Base-by-base conservation (phyloP, 2,797 vertebrate genomes). In the Microhierax caerulescens region DNA sequence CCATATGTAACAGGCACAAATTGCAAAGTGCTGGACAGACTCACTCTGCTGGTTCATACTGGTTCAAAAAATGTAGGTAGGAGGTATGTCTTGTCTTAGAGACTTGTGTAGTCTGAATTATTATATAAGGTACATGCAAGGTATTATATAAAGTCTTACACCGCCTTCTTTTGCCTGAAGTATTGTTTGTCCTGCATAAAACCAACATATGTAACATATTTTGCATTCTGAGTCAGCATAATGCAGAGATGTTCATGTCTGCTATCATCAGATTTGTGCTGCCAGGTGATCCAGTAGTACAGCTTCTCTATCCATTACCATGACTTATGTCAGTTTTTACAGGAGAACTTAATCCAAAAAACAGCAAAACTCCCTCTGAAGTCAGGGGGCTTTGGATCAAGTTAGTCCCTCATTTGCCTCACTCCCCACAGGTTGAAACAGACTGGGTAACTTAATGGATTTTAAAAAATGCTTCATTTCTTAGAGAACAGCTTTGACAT, bases 131-230 rank as follows among this genome's bases (percentile, higher is more conserved):
- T 84, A 24, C 68, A 47, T 2, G 6, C 50, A 69, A 81, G 70
- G 36, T 41, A 36, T 78, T 84, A 65, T 30, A 41, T 41, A 37
- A 88, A 60, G 64, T n/a, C 51, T 76, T 70, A 1, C 41, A 45
- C 68, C 22, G 64, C 39, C 51, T 83, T 39, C 3, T 77, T 90
- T 94, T 80, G 82, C 64, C 73, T 81, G 28, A 88, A 23, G 37
- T 74, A 54, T 72, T 91, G 91, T 92, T 96, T 85, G 14, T 91
- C 30, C 39, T 91, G 23, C 68, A 80, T 51, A 88, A 90, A 90
- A 36, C 57, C 0, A 1, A 56, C 68, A 88, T 60, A 56, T 27
- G 5, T 59, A 63, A 72, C 43, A 43, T 93, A 59, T 59, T 94
- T 79, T 85, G 72, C 56, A 18, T 23, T 77, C n/a, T 65, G 53